These are phyloP conservation scores for Spisula subtruncata DNA, from an alignment of 2,888 invertebrate genomes.

Conservation along the genomic window DNA sequence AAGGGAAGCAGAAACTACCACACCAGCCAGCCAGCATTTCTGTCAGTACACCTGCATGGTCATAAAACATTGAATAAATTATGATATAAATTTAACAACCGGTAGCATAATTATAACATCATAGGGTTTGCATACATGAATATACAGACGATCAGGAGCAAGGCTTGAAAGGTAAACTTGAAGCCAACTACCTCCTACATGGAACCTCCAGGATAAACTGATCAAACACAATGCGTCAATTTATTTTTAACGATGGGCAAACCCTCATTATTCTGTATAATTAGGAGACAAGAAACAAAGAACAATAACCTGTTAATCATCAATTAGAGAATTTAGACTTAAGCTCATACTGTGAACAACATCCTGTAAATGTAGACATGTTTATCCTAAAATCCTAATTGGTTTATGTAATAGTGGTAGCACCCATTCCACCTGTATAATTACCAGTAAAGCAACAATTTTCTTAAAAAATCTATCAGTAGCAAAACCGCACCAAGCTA, in stretches of 20 bases:
- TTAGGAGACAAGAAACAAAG: neutral
- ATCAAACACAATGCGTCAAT: neutral
- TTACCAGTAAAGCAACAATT: neutral
- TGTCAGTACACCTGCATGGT: too few species aligned
- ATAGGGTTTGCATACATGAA: too few species aligned
- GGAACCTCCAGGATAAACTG: neutral
- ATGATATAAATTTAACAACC: too few species aligned
- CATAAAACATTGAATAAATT: too few species aligned
- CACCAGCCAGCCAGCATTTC: too few species aligned
- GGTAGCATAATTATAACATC: neutral
- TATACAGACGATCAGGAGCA: neutral
- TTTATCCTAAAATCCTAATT: conserved; percentile 19
- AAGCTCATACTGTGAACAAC: neutral
- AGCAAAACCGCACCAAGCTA: neutral
- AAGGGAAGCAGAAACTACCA: too few species aligned
- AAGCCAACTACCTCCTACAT: too few species aligned
- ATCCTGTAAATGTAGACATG: neutral
- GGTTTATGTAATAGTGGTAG: neutral
- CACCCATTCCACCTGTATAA: neutral
- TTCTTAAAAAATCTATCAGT: conserved; percentile 1
- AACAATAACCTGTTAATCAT: conserved; percentile 8
- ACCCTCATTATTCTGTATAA: neutral
- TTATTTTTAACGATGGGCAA: neutral
- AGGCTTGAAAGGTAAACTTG: too few species aligned
- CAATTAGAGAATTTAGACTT: conserved; percentile 22